phyloP scores from a whole-genome alignment of 2,888 invertebrate genomes.

The Allygus modestus region DNA sequence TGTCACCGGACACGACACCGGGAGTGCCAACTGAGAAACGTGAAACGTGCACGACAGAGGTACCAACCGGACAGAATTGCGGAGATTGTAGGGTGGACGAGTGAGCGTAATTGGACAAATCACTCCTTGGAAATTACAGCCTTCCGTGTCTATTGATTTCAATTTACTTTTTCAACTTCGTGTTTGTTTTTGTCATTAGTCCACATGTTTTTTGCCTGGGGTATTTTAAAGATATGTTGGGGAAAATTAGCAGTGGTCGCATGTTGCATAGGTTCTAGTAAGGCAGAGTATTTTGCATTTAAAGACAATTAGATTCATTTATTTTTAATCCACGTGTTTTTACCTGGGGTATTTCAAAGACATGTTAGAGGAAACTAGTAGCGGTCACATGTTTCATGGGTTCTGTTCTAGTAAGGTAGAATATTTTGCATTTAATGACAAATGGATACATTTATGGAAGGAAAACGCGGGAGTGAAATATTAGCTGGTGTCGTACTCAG shows the following conservation, averaged over 20 bases:
- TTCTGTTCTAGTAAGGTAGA: too few relatives aligned
- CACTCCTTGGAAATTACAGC: constrained; percentile 9
- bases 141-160: constrained; percentile 40
- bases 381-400: neutral
- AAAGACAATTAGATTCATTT: too few relatives aligned
- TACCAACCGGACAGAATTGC: too few relatives aligned
- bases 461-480: too few relatives aligned
- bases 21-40: constrained; percentile 30
- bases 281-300: too few relatives aligned
- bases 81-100: constrained; percentile 3
- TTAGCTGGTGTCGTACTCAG: too few relatives aligned
- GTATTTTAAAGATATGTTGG: neutral
- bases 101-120: constrained; percentile 49
- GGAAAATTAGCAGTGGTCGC: neutral
- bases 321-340: neutral
- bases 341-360: neutral
- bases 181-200: constrained; percentile 5
- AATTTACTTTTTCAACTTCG: constrained; percentile 36
- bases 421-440: too few relatives aligned
- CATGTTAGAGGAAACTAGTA: neutral
- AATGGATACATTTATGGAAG: too few relatives aligned
- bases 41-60: neutral
- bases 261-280: neutral
- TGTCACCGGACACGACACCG: constrained; percentile 42
- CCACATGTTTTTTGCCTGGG: neutral